Percentiles rank a stretch among this genome's conserved stretches.
These are phyloP conservation scores for Adrianichthys oophorus DNA, from an alignment of 2,797 vertebrate species.

Conservation along the genomic window DNA sequence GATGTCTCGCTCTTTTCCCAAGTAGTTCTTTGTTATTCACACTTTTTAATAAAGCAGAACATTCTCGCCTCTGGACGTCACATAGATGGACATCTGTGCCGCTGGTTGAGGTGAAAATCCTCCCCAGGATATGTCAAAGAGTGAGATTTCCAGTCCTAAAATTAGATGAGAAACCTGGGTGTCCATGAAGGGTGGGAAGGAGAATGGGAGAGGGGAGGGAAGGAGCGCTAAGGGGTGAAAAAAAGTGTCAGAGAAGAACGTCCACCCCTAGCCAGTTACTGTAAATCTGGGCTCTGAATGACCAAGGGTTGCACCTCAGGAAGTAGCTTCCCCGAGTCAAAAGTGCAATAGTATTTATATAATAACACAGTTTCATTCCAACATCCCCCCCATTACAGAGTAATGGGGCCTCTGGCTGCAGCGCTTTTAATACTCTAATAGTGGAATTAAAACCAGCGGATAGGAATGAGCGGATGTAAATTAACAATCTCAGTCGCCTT, in stretches of 20 bases:
- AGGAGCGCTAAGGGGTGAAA: conserved; percentile 52
- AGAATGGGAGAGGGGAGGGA: conserved; percentile 38
- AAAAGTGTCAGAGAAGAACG: conserved; percentile 71
- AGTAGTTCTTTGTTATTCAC: conserved; percentile 62
- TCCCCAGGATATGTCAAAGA: conserved; percentile 79
- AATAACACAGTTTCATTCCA: conserved; percentile 80
- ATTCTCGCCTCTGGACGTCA: conserved; percentile 73
- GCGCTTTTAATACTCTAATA: conserved; percentile 64
- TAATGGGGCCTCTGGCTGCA: conserved; percentile 65
- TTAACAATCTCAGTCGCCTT: conserved; percentile 71
- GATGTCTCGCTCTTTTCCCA: conserved; percentile 44
- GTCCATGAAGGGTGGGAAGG: conserved; percentile 68
- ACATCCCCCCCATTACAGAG: conserved; percentile 62
- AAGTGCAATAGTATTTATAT: conserved; percentile 83
- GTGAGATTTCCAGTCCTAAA: conserved; percentile 79
- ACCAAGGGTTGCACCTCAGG: conserved; percentile 75
- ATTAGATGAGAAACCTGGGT: conserved; percentile 78
- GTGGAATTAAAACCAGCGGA: conserved; percentile 73
- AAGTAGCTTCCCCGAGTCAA: conserved; percentile 83
- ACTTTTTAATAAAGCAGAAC: conserved; percentile 79
- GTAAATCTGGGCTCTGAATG: conserved; percentile 78
- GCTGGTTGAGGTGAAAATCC: conserved; percentile 82
- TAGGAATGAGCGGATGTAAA: conserved; percentile 71
- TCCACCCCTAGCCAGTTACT: conserved; percentile 76
- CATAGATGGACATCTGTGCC: conserved; percentile 76